These are phyloP conservation scores for Anarsia innoxiella DNA, from an alignment of 2,888 invertebrate genomes.

Conservation along the genomic window DNA sequence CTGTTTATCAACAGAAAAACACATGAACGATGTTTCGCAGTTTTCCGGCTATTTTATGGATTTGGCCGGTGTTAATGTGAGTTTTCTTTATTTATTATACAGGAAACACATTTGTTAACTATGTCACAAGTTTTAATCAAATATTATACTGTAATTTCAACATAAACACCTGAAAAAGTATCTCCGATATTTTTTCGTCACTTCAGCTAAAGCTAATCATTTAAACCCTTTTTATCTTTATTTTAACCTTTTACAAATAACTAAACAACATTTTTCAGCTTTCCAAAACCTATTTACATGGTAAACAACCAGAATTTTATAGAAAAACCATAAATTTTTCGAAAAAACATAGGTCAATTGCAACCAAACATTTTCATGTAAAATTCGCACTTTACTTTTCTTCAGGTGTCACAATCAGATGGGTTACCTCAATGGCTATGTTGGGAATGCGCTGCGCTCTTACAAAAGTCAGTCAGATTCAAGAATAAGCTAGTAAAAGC, in stretches of 20 bases:
- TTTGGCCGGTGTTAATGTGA: slow-evolving; percentile 47
- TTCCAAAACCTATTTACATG: no score
- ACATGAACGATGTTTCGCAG: slow-evolving; percentile 28
- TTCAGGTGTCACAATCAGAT: slow-evolving; percentile 46
- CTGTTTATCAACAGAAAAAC: slow-evolving; percentile 44
- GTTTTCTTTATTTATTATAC: slow-evolving; percentile 19
- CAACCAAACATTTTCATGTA: not conserved
- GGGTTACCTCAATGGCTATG: slow-evolving; percentile 55
- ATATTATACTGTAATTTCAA: no score
- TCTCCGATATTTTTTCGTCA: no score
- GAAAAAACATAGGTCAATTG: no score
- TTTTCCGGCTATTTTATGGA: slow-evolving; percentile 36
- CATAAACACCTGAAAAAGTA: no score
- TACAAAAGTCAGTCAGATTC: slow-evolving; percentile 43
- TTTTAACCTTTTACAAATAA: not conserved
- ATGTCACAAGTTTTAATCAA: no score
- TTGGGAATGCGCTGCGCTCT: slow-evolving; percentile 39
- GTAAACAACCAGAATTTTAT: no score
- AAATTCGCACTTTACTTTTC: not conserved
- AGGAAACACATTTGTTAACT: not conserved
- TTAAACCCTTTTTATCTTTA: not conserved
- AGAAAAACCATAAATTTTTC: no score
- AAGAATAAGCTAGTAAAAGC: slow-evolving; percentile 44
- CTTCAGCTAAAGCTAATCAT: not conserved
- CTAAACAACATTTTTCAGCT: no score